phyloP scores from a whole-genome alignment of 1,140 invertebrate genomes.

The Zaprionus inermis region DNA sequence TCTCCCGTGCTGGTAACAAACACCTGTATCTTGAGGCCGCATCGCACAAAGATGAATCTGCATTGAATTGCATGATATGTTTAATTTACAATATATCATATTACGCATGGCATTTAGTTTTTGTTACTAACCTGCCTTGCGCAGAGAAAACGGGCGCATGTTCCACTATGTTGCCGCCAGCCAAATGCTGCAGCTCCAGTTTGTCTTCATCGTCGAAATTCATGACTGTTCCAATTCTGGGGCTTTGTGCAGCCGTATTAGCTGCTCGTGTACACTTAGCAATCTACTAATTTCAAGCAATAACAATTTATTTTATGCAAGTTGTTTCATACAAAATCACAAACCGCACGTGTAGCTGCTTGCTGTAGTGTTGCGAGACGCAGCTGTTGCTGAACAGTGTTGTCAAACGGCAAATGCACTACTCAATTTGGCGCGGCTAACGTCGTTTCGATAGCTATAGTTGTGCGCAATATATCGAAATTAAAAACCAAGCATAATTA shows the following conservation, averaged over 20 bases:
- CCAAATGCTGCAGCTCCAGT: constrained; percentile 83
- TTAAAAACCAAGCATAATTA: not conserved
- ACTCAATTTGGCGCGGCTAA: constrained; percentile 1
- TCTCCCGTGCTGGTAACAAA: constrained; percentile 87
- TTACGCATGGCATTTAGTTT: constrained; percentile 19
- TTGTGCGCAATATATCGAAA: not conserved
- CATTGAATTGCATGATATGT: constrained; percentile 36
- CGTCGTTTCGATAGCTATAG: not conserved
- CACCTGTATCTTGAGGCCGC: constrained; percentile 85
- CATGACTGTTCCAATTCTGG: constrained; percentile 44
- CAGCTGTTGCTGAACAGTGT: constrained; percentile 9
- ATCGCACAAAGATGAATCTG: constrained; percentile 86
- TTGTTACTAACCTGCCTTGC: constrained; percentile 86
- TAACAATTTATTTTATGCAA: constrained; percentile 14
- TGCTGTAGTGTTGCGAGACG: constrained; percentile 27
- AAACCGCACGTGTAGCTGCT: constrained; percentile 52
- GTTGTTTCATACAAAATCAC: constrained; percentile 37
- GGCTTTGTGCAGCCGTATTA: constrained; percentile 21
- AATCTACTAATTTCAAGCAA: constrained; percentile 4
- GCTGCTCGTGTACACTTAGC: constrained; percentile 10
- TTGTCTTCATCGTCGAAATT: constrained; percentile 69
- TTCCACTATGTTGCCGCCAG: constrained; percentile 87
- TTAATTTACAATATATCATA: constrained; percentile 1
- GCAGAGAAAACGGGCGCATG: constrained; percentile 87
- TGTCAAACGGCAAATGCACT: not conserved